These are phyloP conservation scores for Brachionus sp. DNA, from an alignment of 1,140 invertebrate species.

Conservation along the genomic window DNA sequence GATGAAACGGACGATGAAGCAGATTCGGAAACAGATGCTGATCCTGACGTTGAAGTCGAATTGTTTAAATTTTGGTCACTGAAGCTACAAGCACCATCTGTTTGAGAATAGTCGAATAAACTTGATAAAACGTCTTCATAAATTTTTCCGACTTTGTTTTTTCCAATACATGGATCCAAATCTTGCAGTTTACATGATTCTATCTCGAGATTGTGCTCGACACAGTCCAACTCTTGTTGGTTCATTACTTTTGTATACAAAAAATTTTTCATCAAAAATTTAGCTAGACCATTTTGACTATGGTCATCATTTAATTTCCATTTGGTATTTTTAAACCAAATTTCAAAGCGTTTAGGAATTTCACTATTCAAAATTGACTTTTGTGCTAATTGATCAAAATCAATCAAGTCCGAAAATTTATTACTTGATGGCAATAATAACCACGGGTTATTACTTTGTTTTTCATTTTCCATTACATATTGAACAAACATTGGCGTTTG, in stretches of 20 bases:
- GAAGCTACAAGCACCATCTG: not conserved
- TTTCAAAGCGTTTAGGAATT: conserved; percentile 76
- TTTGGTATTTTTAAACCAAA: conserved; percentile 96
- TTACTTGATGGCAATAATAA: conserved; percentile 57
- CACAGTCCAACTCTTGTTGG: conserved; percentile 16
- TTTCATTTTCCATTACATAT: conserved; percentile 46
- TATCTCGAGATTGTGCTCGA: conserved; percentile 31
- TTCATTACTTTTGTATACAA: conserved; percentile 64
- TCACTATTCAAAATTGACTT: conserved; percentile 27
- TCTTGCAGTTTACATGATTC: conserved; percentile 33
- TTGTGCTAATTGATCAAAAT: conserved; percentile 23
- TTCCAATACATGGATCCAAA: not conserved
- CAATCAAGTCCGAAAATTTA: conserved; percentile 65
- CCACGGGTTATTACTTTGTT: conserved; percentile 45
- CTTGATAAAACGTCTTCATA: conserved; percentile 22
- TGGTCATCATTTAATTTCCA: conserved; percentile 95
- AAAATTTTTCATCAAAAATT: conserved; percentile 91
- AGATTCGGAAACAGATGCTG: not conserved
- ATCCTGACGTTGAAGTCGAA: not conserved
- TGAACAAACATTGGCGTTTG: conserved; percentile 31
- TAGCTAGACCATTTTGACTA: conserved; percentile 91
- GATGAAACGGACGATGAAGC: not conserved
- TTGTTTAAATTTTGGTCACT: not conserved
- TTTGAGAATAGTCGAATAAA: not conserved
- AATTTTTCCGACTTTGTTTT: not conserved